Base-by-base conservation (phyloP, 2,797 vertebrate genomes). In the Sciurus carolinensis region DNA sequence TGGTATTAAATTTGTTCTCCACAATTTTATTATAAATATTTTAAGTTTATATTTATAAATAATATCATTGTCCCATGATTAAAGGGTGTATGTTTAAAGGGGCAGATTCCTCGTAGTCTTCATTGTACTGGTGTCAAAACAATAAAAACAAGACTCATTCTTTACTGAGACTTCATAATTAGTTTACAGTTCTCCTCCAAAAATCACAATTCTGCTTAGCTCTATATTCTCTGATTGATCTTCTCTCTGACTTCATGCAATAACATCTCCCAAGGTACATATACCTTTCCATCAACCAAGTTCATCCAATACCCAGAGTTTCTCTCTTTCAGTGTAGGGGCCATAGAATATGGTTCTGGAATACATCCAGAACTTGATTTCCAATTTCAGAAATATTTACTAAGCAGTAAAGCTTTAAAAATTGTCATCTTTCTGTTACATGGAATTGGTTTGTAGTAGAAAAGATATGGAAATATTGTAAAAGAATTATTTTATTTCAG, bases 111-210 rank as follows among this genome's bases (percentile, higher is more conserved):
- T 28, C 64, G 13, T 17, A 39, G 12, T 42, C 12, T 3, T 13
- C 7, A 26, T 57, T 8, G 0, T 1, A 42, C 5, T 30, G 5
- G 4, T 26, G 13, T 54, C 15, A 13, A 50, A 30, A 67, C 8
- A 26, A 24, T 33, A 66, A 39, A 36, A 44, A 28, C 8, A 4
- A 20, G 14, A 76, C 57, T 67, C 66, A 17, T 39, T 42, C 15
- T 39, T 69, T 52, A 54, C 15, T 47, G 15, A 22, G 17, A 4
- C 22, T 44, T 85, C 36, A 22, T 28, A n/a, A 4, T 50, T 66
- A 14, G 22, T 67, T 77, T 20, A 3, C 18, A 2, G 9, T 54
- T 77, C 71, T 69, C 42, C 17, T 57, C 50, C 47, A 30, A 47
- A 30, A 54, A 39, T 36, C 26, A 92, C 6, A 26, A 3, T 15